Evolutionary conservation across 2,113 vertebrate genomes (phyloP).

Genomic region (Antigone vipio): DNA sequence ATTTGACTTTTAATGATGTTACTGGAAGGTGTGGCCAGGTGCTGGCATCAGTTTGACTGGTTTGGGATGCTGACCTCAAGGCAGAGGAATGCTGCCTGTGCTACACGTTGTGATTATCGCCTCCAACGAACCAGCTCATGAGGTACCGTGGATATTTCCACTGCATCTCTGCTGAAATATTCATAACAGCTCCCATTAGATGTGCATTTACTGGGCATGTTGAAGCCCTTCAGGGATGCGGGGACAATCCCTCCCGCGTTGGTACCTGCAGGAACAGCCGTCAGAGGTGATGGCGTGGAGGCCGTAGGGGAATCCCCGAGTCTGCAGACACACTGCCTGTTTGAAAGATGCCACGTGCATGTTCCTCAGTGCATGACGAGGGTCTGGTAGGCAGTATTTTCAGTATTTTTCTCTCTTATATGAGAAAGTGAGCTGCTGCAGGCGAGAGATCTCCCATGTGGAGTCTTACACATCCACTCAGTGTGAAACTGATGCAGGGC

Average conservation of each 20-base stretch:
- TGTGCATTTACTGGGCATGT: not conserved
- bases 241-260: not conserved
- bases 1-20: not conserved
- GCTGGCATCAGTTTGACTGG: not conserved
- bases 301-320: not conserved
- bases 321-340: rapidly evolving
- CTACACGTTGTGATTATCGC: not conserved
- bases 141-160: not conserved
- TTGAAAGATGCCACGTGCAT: not conserved
- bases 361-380: not conserved
- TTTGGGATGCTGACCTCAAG: slow-evolving; percentile 41
- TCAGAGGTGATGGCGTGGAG: rapidly evolving
- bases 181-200: not conserved
- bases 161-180: not conserved
- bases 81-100: not conserved
- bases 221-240: not conserved
- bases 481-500: not conserved
- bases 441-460: not conserved
- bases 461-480: not conserved
- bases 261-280: not conserved
- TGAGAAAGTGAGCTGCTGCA: not conserved
- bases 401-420: not conserved
- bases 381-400: not conserved
- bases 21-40: not conserved
- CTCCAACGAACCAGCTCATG: not conserved